Evolutionary conservation across 2,113 vertebrate species (phyloP), one percentile per base, ranked within the genome.

Genomic region (Choloepus hoffmanni): DNA sequence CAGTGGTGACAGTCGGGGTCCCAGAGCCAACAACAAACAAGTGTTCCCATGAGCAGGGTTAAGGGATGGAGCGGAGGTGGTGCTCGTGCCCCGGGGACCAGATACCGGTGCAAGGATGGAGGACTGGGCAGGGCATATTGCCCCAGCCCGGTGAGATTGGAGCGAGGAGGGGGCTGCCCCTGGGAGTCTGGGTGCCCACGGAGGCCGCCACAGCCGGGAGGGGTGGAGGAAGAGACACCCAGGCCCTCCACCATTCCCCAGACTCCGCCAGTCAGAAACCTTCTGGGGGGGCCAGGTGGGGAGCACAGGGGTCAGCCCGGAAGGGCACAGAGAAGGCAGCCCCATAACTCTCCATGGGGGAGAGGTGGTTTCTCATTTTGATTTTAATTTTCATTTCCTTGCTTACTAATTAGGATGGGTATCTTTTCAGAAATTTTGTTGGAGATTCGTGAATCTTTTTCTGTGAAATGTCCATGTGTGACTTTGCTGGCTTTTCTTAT

Each of bases 291-390:
- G 43, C 62, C 45, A 5, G 30, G 7, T 7, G 12, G 2, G 0
- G 3, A 18, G 43, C 21, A 0, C 0, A 19, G 21, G 45, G 19
- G 58, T 18, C 43, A 21, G 40, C 15, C 28, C 2, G 2, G 4
- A 53, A 67, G 9, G 15, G 72, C 7, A 11, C 33, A 58, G 19
- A 26, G 62, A 1, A 65, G 23, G 48, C 1, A 1, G 2, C 26
- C 19, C 9, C n/a, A 15, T 55, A 36, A 24, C 72, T 16, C 11
- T 8, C 15, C 13, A 15, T 33, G 8, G 9, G 5, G 40, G 7
- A 0, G 40, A 79, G 58, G 73, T 0, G 23, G 4, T 45, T 36
- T 58, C 53, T 68, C 15, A 0, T 15, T 89, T n/a, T 28, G 11
- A 92, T n/a, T 86, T 50, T 45, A 6, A 78, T 73, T 50, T 72